These are phyloP conservation scores for Tympanoctomys barrerae DNA, from an alignment of 2,797 vertebrate species.

Conservation along the genomic window DNA sequence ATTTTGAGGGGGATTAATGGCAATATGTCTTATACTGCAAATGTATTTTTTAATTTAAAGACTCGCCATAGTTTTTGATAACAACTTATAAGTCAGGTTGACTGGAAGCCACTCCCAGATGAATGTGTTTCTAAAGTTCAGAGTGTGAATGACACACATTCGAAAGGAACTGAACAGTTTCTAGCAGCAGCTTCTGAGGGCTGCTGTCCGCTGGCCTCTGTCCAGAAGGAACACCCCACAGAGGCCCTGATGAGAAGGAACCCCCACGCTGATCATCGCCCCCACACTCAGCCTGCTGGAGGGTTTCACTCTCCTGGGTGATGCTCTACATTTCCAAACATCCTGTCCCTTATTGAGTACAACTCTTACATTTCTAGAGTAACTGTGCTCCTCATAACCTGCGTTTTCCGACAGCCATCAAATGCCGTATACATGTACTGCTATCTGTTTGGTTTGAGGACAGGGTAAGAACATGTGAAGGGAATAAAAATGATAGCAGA, in stretches of 20 bases:
- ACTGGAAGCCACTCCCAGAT: not conserved
- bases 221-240: not conserved
- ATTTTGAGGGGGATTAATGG: not conserved
- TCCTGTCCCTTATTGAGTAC: not conserved
- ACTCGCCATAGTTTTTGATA: not conserved
- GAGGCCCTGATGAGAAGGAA: not conserved
- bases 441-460: not conserved
- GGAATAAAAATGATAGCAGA: conserved; percentile 17
- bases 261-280: too few species aligned
- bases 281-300: not conserved
- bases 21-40: not conserved
- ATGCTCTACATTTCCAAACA: conserved; percentile 15
- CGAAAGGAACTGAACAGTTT: not conserved
- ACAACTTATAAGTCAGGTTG: not conserved
- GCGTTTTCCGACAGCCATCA: not conserved
- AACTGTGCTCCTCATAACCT: conserved; percentile 9
- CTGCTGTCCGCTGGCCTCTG: not conserved
- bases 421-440: not conserved
- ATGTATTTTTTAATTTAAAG: not conserved
- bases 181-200: not conserved
- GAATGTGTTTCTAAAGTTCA: conserved; percentile 14
- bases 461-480: not conserved
- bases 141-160: not conserved
- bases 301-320: not conserved
- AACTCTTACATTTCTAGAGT: not conserved